Base-by-base conservation (phyloP, 2,113 vertebrate genomes). In the Laterallus jamaicensis region DNA sequence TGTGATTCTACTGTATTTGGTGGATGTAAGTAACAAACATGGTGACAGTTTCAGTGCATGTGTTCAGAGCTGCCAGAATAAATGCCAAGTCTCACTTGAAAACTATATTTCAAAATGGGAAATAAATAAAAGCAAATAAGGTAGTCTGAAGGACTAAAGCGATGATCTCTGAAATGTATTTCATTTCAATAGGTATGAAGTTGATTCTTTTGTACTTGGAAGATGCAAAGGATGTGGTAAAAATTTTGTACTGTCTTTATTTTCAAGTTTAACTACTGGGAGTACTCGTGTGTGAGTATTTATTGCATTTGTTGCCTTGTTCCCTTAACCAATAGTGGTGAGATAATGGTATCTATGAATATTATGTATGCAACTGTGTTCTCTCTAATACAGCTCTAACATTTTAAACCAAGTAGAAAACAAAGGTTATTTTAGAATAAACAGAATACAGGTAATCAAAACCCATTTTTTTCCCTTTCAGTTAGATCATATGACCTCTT, bases 341-440 rank as follows among this genome's bases (percentile, higher is more conserved):
- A 83, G 37, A 24, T 25, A 28, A 28, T 9, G 47, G 9, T 35
- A 22, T 50, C 21, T 21, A 17, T 40, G 19, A 37, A 50, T 37
- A 15, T 20, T n/a, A 47, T 5, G 3, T 44, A 16, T 25, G 3
- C 32, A 74, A 32, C 42, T 1, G 0, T 58, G 5, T 63, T 75
- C 24, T 79, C 12, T 26, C 21, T 55, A 58, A 75, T 44, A 25
- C 37, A 60, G 19, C 18, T 24, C 12, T 44, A 56, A 40, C 19
- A 78, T 73, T 39, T 78, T 3, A 35, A 77, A 93, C 19, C 12
- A 66, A 39, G 17, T 31, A n/a, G 26, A 83, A 83, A 82, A 44
- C 16, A 62, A 69, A 58, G 4, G 14, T 54, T 71, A 28, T 64
- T 92, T 71, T 79, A 67, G 32, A 58, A 16, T 82, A 44, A 71